These are phyloP conservation scores for Leptodactylus fallax DNA, from an alignment of 2,797 vertebrate species.

Conservation along the genomic window DNA sequence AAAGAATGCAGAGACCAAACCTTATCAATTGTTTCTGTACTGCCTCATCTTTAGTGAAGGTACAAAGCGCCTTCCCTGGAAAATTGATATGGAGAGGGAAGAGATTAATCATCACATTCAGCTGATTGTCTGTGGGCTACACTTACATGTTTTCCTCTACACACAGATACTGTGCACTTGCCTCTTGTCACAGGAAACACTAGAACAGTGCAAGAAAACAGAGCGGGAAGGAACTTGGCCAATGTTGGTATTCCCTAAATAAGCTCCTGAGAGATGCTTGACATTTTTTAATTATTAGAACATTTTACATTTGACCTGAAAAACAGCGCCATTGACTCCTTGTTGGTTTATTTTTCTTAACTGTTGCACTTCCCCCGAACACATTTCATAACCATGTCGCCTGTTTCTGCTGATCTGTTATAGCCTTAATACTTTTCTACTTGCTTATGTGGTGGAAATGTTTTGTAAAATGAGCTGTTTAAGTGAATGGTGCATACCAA, in stretches of 20 bases:
- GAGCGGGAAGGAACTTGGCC: background rate
- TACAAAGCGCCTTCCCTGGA: constrained; percentile 45
- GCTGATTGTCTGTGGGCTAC: background rate
- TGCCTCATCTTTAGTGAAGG: constrained; percentile 41
- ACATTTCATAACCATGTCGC: constrained; percentile 10
- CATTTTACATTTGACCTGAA: constrained; percentile 54
- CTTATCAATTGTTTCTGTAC: constrained; percentile 55
- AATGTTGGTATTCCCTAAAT: constrained; percentile 40
- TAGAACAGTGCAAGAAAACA: constrained; percentile 24
- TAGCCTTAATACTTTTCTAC: constrained; percentile 18
- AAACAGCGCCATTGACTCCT: constrained; percentile 24
- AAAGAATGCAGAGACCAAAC: constrained; percentile 32
- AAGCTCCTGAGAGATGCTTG: constrained; percentile 34
- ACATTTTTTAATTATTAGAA: constrained; percentile 55
- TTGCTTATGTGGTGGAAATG: constrained; percentile 22
- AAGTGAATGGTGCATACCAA: constrained; percentile 34
- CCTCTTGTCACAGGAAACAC: constrained; percentile 45
- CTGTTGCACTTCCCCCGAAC: constrained; percentile 18
- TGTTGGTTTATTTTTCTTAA: constrained; percentile 51
- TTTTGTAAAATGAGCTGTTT: constrained; percentile 14
- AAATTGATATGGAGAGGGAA: constrained; percentile 45
- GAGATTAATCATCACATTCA: constrained; percentile 56
- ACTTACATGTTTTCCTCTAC: constrained; percentile 26
- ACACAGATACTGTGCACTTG: constrained; percentile 26
- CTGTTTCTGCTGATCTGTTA: constrained; percentile 43